Percentiles rank a stretch among this genome's conserved stretches.
Evolutionary conservation across 2,888 invertebrate genomes (phyloP).

Genomic region (Graphium colonna): DNA sequence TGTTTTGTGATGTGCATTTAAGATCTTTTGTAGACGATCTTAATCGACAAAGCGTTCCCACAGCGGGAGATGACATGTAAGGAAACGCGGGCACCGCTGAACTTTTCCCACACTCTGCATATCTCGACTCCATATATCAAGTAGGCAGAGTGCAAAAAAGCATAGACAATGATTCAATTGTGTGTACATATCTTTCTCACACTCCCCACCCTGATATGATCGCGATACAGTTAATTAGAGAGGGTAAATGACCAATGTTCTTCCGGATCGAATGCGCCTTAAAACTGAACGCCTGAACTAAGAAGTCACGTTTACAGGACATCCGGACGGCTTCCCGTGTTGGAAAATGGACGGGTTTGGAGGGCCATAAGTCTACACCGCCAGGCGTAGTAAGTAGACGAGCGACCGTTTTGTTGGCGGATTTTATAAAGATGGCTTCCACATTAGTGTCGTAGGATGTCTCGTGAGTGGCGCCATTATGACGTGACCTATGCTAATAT

Average conservation of each 20-base stretch:
- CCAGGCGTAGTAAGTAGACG: too few species aligned
- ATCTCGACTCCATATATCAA: slow-evolving; percentile 77
- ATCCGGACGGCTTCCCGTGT: too few species aligned
- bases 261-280: slow-evolving; percentile 40
- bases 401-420: too few species aligned
- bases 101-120: slow-evolving; percentile 77
- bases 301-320: too few species aligned
- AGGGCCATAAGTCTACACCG: too few species aligned
- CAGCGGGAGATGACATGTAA: slow-evolving; percentile 71
- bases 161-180: slow-evolving; percentile 77
- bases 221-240: slow-evolving; percentile 67
- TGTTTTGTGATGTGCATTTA: background rate
- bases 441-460: too few species aligned
- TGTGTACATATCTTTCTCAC: slow-evolving; percentile 76
- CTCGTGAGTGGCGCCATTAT: too few species aligned
- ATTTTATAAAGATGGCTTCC: too few species aligned
- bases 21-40: background rate
- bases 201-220: slow-evolving; percentile 66
- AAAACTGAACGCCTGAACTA: too few species aligned
- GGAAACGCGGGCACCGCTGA: slow-evolving; percentile 58
- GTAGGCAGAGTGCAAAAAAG: slow-evolving; percentile 69
- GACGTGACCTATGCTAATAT: too few species aligned
- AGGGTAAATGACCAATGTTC: slow-evolving; percentile 72
- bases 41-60: slow-evolving; percentile 50
- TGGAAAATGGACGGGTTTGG: too few species aligned